These are phyloP conservation scores for Conops quadrifasciatus DNA, from an alignment of 2,888 invertebrate species.

Conservation along the genomic window DNA sequence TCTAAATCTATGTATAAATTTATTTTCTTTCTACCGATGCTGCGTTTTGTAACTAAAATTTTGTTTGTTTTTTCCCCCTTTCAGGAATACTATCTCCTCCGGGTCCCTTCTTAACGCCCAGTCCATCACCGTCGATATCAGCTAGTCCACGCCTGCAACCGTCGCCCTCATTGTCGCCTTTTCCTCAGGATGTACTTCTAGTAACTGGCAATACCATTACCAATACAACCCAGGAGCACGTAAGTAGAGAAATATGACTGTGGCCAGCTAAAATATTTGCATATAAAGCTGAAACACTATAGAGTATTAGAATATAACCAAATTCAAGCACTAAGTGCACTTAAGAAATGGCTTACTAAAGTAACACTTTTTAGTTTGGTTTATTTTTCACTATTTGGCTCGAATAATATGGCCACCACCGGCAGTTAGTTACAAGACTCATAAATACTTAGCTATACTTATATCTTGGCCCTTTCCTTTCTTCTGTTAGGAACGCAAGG, in stretches of 20 bases:
- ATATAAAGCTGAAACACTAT: too few relatives aligned
- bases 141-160: constrained; percentile 66
- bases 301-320: too few relatives aligned
- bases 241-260: constrained; percentile 45
- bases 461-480: background rate
- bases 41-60: constrained; percentile 4
- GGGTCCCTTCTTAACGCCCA: constrained; percentile 67
- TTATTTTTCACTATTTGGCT: background rate
- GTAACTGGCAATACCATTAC: constrained; percentile 65
- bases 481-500: constrained; percentile 63
- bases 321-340: too few relatives aligned
- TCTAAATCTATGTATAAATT: too few relatives aligned
- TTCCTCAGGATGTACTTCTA: constrained; percentile 66
- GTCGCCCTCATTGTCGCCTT: constrained; percentile 65
- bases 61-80: constrained; percentile 40
- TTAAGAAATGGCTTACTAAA: too few relatives aligned
- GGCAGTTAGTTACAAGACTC: background rate
- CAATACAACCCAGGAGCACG: constrained; percentile 65
- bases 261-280: too few relatives aligned
- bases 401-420: too few relatives aligned
- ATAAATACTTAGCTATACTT: background rate
- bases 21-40: too few relatives aligned
- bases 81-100: constrained; percentile 67
- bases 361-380: background rate
- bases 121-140: constrained; percentile 66